Percentiles rank a stretch among this genome's conserved stretches.
Conservation (phyloP, 2,113 vertebrate genomes). For the Laticauda laticaudata region DNA sequence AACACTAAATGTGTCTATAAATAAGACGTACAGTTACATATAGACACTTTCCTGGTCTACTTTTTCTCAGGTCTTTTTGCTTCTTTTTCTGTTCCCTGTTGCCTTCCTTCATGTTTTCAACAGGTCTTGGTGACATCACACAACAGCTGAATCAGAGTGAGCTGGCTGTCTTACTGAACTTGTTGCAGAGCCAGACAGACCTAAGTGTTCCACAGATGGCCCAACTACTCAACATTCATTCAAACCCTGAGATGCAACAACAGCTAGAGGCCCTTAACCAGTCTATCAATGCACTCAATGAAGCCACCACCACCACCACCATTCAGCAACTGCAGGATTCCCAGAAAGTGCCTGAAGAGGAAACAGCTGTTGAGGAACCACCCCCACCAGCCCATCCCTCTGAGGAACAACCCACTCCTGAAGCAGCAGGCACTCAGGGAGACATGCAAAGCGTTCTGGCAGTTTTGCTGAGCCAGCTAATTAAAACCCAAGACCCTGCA, state of each 20-base stretch:
- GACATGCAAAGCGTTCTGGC: conserved; percentile 91
- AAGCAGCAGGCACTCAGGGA: conserved; percentile 78
- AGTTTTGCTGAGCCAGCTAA: conserved; percentile 90
- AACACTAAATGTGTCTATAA: background rate
- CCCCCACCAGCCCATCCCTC: conserved; percentile 65
- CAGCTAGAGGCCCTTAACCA: conserved; percentile 88
- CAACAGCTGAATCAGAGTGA: conserved; percentile 97
- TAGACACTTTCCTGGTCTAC: background rate
- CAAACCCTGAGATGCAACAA: conserved; percentile 86
- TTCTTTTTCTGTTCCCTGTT: background rate
- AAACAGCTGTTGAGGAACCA: conserved; percentile 66
- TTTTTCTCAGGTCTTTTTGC: background rate
- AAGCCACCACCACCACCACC: conserved; percentile 74
- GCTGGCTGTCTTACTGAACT: conserved; percentile 90
- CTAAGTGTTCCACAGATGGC: conserved; percentile 91
- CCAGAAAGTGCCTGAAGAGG: conserved; percentile 56
- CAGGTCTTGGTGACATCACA: conserved; percentile 87
- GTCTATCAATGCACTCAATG: conserved; percentile 84
- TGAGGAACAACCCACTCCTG: conserved; percentile 74
- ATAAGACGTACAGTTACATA: background rate
- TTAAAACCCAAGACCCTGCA: conserved; percentile 88
- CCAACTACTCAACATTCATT: conserved; percentile 87
- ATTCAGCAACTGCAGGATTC: conserved; percentile 72
- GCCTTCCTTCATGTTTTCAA: conserved; percentile 18
- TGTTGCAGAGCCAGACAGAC: conserved; percentile 95